phyloP scores from a whole-genome alignment of 2,888 invertebrate species.

The Eumacrocentrus americanus region DNA sequence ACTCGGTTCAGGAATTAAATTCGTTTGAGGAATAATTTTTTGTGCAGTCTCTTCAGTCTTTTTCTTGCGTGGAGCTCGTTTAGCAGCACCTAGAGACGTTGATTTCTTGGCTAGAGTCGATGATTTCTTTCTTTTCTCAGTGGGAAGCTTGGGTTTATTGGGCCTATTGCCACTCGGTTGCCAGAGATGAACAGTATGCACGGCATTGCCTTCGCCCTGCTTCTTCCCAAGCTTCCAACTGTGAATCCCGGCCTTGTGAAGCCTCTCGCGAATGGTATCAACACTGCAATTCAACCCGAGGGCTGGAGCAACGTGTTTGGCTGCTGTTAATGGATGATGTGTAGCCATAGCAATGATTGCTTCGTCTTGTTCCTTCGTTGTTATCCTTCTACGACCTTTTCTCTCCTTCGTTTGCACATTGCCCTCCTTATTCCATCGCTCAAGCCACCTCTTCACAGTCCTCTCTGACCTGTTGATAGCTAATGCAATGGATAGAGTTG shows the following conservation, averaged over 20 bases:
- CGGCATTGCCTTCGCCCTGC: constrained; percentile 58
- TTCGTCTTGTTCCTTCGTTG: constrained; percentile 58
- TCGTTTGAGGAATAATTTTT: constrained; percentile 41
- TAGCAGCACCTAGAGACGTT: constrained; percentile 26
- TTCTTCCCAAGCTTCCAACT: constrained; percentile 60
- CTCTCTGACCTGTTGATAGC: constrained; percentile 60
- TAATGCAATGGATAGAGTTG: constrained; percentile 58
- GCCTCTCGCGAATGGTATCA: constrained; percentile 56
- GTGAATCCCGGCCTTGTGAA: constrained; percentile 59
- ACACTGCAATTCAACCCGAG: constrained; percentile 58
- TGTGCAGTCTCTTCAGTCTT: constrained; percentile 31
- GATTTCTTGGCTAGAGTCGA: constrained; percentile 40
- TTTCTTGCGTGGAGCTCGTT: constrained; percentile 39
- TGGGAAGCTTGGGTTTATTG: constrained; percentile 50
- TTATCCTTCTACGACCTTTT: constrained; percentile 57
- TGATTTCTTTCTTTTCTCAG: constrained; percentile 49
- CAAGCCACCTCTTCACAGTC: constrained; percentile 59
- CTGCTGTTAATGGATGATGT: constrained; percentile 57
- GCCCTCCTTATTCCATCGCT: constrained; percentile 59
- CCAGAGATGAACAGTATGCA: constrained; percentile 59
- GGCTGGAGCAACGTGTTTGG: constrained; percentile 59
- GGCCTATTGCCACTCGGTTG: constrained; percentile 59
- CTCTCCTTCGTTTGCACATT: constrained; percentile 59
- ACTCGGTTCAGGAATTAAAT: constrained; percentile 44
- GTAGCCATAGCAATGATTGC: constrained; percentile 60